These are phyloP conservation scores for Laterallus jamaicensis DNA, from an alignment of 2,113 vertebrate species.

Conservation along the genomic window DNA sequence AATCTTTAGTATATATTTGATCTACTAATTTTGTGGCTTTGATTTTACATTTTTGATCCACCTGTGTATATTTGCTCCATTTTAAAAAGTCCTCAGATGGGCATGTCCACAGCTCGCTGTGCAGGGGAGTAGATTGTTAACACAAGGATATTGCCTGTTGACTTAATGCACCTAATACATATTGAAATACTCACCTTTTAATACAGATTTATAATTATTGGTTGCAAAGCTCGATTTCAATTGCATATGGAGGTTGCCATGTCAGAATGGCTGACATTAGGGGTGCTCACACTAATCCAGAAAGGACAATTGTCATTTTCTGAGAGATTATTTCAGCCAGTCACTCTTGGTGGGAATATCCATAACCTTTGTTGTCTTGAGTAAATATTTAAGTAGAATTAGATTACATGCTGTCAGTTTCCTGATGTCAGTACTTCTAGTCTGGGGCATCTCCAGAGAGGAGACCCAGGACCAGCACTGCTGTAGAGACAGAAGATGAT, in stretches of 20 bases:
- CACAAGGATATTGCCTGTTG: background rate
- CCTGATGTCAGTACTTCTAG: background rate
- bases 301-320: background rate
- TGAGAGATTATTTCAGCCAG: background rate
- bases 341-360: background rate
- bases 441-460: background rate
- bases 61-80: background rate
- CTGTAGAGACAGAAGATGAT: background rate
- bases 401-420: background rate
- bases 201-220: background rate
- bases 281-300: background rate
- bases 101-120: background rate
- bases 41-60: background rate
- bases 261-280: background rate
- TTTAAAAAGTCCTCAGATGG: background rate
- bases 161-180: background rate
- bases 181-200: background rate
- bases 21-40: background rate
- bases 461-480: background rate
- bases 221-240: background rate
- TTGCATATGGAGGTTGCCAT: rapidly evolving
- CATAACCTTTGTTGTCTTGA: background rate
- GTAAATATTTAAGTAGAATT: background rate
- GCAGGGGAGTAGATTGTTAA: background rate
- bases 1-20: background rate